Conservation (phyloP, 2,113 vertebrate species). For the Junco hyemalis region DNA sequence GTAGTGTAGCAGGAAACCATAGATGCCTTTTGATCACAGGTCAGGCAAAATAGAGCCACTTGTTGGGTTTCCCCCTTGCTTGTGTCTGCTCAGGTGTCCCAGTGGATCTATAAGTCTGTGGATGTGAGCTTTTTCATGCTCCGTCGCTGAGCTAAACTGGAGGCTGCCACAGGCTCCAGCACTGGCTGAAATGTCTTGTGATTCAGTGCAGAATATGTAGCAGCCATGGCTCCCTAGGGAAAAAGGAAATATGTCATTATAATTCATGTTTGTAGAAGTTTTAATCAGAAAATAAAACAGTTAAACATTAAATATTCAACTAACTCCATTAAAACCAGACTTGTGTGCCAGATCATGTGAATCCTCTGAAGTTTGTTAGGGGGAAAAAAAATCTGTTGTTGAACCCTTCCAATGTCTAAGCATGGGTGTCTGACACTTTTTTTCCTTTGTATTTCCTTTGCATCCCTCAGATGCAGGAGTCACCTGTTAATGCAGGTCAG, state of each 20-base stretch:
- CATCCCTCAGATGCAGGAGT: background rate
- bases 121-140: constrained; percentile 98
- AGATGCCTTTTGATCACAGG: constrained; percentile 66
- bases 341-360: background rate
- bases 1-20: constrained; percentile 76
- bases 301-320: background rate
- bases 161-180: constrained; percentile 94
- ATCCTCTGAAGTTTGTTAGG: background rate
- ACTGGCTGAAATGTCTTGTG: constrained; percentile 93
- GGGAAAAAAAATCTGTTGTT: background rate
- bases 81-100: constrained; percentile 60
- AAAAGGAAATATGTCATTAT: background rate
- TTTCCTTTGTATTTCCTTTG: background rate
- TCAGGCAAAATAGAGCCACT: constrained; percentile 64
- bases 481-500: background rate
- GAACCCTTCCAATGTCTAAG: background rate
- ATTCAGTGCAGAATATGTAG: constrained; percentile 91
- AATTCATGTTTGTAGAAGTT: background rate
- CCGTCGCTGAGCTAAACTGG: constrained; percentile 92
- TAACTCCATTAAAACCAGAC: background rate
- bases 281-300: background rate
- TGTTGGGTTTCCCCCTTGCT: constrained; percentile 57
- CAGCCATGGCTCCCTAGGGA: constrained; percentile 89
- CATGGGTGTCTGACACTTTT: background rate
- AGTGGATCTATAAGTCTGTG: constrained; percentile 88